These are phyloP conservation scores for Rhodeus uyekii DNA, from an alignment of 2,797 vertebrate species.

Conservation along the genomic window DNA sequence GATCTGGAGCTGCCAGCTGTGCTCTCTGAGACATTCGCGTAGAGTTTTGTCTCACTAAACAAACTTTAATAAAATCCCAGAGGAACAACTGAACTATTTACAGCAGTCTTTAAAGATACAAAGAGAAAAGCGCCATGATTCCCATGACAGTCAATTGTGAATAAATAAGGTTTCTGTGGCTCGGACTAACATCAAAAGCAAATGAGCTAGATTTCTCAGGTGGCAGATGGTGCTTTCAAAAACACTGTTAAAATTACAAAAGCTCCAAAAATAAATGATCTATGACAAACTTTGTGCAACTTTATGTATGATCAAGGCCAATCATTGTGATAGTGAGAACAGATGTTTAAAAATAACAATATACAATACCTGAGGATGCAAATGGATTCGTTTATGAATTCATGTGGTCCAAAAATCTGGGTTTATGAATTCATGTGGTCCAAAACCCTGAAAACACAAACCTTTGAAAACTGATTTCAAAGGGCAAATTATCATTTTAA, in stretches of 20 bases:
- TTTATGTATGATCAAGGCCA: constrained; percentile 53
- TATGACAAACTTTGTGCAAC: constrained; percentile 42
- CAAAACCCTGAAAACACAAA: not conserved
- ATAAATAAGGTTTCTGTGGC: constrained; percentile 67
- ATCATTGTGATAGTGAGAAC: constrained; percentile 56
- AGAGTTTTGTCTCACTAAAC: constrained; percentile 52
- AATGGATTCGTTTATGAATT: too few relatives aligned
- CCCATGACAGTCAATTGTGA: constrained; percentile 69
- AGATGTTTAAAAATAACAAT: constrained; percentile 52
- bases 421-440: too few relatives aligned
- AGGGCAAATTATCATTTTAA: not conserved
- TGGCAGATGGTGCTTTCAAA: constrained; percentile 68
- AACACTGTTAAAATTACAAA: constrained; percentile 69
- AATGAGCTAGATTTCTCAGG: constrained; percentile 67
- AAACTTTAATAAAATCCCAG: constrained; percentile 52
- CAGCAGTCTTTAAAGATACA: constrained; percentile 63
- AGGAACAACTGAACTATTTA: constrained; percentile 65
- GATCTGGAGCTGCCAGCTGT: constrained; percentile 44
- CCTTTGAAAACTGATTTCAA: not conserved
- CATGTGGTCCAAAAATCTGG: too few relatives aligned
- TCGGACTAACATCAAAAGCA: constrained; percentile 68
- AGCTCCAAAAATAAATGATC: constrained; percentile 70
- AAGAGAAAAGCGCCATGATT: constrained; percentile 62
- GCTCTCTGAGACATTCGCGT: constrained; percentile 29
- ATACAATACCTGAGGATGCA: constrained; percentile 55